Conservation (phyloP, 2,888 invertebrate species). For the Xylota segnis region DNA sequence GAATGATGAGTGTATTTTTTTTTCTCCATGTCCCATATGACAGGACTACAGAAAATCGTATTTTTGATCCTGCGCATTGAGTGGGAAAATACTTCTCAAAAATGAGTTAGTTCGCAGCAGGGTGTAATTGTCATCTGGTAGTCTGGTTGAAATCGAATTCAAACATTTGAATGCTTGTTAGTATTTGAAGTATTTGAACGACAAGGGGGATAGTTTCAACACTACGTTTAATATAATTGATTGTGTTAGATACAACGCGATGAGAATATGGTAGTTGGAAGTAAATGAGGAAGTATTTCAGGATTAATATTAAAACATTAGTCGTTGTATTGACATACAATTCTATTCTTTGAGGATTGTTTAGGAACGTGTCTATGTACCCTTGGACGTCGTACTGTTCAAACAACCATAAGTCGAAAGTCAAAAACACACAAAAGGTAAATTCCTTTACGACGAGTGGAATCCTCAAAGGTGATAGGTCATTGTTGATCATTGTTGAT, state of each 20-base stretch:
- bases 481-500: too few relatives aligned
- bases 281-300: too few relatives aligned
- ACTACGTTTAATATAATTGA: background rate
- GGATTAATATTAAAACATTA: too few relatives aligned
- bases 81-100: background rate
- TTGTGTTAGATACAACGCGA: background rate
- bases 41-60: background rate
- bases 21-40: background rate
- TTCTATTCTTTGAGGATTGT: too few relatives aligned
- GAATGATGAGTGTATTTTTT: background rate
- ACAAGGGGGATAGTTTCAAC: background rate
- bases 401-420: too few relatives aligned
- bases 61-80: constrained; percentile 12
- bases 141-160: background rate
- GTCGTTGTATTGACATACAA: too few relatives aligned
- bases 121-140: background rate
- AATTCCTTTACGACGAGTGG: too few relatives aligned
- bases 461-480: too few relatives aligned
- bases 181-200: background rate
- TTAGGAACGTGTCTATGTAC: too few relatives aligned
- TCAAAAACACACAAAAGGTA: too few relatives aligned
- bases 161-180: background rate
- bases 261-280: too few relatives aligned
- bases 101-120: constrained; percentile 24
- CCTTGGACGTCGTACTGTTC: too few relatives aligned